These are phyloP conservation scores for Hemiscyllium ocellatum DNA, from an alignment of 2,113 vertebrate genomes.

Conservation along the genomic window DNA sequence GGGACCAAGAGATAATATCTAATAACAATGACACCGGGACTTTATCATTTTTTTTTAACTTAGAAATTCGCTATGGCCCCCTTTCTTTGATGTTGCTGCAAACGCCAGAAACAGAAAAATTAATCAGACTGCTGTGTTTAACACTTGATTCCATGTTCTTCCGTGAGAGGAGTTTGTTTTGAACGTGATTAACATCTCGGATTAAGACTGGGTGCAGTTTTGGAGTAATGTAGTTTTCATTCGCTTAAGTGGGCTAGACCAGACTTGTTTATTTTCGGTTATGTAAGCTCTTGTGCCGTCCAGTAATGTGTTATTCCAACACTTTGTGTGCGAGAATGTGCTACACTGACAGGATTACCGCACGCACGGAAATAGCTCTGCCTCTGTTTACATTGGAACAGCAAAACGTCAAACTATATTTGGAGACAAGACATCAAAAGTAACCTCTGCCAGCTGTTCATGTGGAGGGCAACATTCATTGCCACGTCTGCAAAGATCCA, in stretches of 20 bases:
- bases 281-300: background rate
- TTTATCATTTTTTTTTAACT: background rate
- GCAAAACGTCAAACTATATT: constrained; percentile 21
- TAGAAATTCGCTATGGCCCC: background rate
- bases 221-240: background rate
- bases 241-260: background rate
- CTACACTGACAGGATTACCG: background rate
- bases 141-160: background rate
- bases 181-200: background rate
- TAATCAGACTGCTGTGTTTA: background rate
- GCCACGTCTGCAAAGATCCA: background rate
- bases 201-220: background rate
- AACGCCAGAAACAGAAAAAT: background rate
- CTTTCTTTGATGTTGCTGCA: background rate
- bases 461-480: background rate
- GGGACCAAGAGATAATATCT: background rate
- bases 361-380: background rate
- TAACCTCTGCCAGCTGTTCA: background rate
- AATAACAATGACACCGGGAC: background rate
- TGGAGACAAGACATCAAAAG: constrained; percentile 28
- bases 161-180: background rate
- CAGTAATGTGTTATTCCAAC: background rate
- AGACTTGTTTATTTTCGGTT: constrained; percentile 30
- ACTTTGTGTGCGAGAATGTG: background rate
- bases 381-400: constrained; percentile 16